Evolutionary conservation across 2,113 vertebrate species (phyloP), one percentile per base, ranked within the genome.

Genomic region (Melanerpes formicivorus): DNA sequence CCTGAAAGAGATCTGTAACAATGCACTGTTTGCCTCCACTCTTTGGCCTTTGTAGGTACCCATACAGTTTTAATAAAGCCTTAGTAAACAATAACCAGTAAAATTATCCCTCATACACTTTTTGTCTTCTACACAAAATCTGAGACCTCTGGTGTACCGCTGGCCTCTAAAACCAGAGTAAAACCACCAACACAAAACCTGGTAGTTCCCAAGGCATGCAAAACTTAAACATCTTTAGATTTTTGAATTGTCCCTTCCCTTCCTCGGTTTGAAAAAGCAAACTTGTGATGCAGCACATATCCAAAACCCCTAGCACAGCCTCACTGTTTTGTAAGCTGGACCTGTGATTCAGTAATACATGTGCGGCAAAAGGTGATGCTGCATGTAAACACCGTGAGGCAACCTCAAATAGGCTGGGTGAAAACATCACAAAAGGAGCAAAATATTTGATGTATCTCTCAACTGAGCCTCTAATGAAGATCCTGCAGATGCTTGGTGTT

Each of bases 301-400:
- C 58, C 18, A 76, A 90, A 90, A 46, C 1, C 16, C 16, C 46
- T 40, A 44, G n/a, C 50, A 63, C 0, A 0, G 52, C 22, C 60
- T 44, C 40, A 19, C 4, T 13, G 30, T 13, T 14, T 11, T 34
- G 13, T 50, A 48, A 79, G 9, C 37, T 44, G 4, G 2, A 18
- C 25, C 56, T 37, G n/a, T 27, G 22, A 46, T 71, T 48, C 55
- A 42, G 11, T 32, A 44, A 75, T 10, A 44, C 11, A 32, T 2
- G 0, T 7, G 34, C 52, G 70, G 46, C 37, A 81, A 32, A 81
- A 62, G 7, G 59, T 2, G 6, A 52, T 1, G 1, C 19, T 37
- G 54, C 4, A 5, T 6, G 27, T 40, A 11, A 71, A 63, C 0
- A 2, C 29, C 27, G 18, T 40, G 34, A 70, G 19, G 40, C 71